Base-by-base conservation (phyloP, 2,113 vertebrate species). In the Tychaedon coryphoeus region DNA sequence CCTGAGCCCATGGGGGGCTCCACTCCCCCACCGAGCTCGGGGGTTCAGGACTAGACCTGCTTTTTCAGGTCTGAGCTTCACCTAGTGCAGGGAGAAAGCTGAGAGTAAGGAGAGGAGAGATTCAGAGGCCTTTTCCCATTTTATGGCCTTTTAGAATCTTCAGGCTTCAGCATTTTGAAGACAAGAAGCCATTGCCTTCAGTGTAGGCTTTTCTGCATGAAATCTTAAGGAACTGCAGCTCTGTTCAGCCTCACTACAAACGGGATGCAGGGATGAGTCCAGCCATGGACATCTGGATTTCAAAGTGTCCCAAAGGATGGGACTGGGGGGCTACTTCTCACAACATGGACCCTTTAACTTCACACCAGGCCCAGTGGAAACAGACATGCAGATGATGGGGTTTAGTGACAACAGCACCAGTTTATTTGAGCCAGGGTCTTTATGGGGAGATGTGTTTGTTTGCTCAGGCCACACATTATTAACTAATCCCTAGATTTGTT, bases 401-500 rank as follows among this genome's bases (percentile, higher is more conserved):
- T 80, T 97, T 97, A 95, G 95, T 31, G 86, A 91, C 93, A 97
- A 90, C 71, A 56, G 82, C 93, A 76, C 88, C 66, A 31, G 92
- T 94, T 95, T 92, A 94, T 96, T 90, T 96, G 87, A 88, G 77
- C 23, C 76, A 43, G 71, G 91, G 88, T 48, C 81, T 80, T 87
- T 75, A 40, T 20, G 67, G 91, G 85, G 92, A 95, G 85, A 76
- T 19, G 76, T 88, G 87, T 95, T 97, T 96, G 90, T 93, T 86
- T 96, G 71, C 94, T 94, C 95, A 91, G 95, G 66, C 80, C 71
- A 88, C 80, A 93, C 70, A 26, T 95, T 96, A 96, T 89, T 95
- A 93, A 92, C 92, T 48, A 66, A 97, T 92, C 91, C 92, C 93
- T 56, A 48, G 86, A 61, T 73, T 94, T 86, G 75, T 71, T 97